These are phyloP conservation scores for Gambusia yucatana DNA, from an alignment of 2,797 vertebrate genomes.

Conservation along the genomic window DNA sequence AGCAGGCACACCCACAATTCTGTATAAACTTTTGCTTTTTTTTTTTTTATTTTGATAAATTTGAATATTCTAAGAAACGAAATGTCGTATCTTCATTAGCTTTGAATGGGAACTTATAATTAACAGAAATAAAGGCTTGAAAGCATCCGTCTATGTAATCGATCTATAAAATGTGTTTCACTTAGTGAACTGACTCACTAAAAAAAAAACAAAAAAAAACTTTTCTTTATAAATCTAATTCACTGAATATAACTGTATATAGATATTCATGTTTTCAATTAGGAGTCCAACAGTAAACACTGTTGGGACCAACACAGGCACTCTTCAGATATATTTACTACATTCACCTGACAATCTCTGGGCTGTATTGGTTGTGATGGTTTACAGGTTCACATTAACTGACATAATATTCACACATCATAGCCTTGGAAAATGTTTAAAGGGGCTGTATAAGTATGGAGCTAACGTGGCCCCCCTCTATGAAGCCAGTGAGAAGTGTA, in stretches of 20 bases:
- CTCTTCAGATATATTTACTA: neutral
- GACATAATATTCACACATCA: slow-evolving; percentile 32
- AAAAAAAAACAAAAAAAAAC: neutral
- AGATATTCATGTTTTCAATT: neutral
- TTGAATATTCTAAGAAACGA: neutral
- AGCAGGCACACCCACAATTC: neutral
- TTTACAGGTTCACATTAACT: slow-evolving; percentile 14
- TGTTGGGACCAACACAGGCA: neutral
- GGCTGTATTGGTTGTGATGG: neutral
- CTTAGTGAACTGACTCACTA: neutral
- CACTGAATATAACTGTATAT: neutral
- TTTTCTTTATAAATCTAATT: neutral
- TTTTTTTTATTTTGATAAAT: too few relatives aligned
- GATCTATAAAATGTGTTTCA: neutral
- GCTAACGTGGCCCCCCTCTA: slow-evolving; percentile 28
- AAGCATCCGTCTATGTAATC: neutral
- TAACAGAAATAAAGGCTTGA: neutral
- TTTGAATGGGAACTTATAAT: neutral
- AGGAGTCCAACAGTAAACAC: neutral
- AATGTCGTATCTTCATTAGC: neutral
- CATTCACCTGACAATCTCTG: neutral
- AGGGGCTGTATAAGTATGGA: slow-evolving; percentile 35
- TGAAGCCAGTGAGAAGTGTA: slow-evolving; percentile 33
- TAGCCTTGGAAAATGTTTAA: slow-evolving; percentile 45
- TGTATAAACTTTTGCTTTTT: neutral